Conservation (phyloP, 2,888 invertebrate genomes). For the Oegoconia quadripuncta region DNA sequence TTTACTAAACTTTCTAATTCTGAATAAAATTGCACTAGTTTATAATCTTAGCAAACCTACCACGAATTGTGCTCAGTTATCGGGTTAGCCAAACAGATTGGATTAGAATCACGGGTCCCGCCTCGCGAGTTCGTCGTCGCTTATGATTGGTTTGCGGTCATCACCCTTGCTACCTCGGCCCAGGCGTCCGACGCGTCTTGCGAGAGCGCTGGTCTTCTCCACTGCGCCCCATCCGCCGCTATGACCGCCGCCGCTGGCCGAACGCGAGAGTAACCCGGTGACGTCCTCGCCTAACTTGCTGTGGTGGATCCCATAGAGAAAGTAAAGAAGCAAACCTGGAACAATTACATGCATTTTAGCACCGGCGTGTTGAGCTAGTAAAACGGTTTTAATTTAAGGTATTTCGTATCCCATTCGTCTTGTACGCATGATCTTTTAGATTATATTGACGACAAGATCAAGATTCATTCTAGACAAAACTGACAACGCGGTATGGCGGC, state of each 20-base stretch:
- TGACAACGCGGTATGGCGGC: too few species aligned
- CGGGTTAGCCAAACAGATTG: not conserved
- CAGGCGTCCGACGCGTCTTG: constrained; percentile 59
- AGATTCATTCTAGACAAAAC: too few species aligned
- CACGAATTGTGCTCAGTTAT: not conserved
- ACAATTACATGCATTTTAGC: too few species aligned
- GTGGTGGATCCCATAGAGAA: constrained; percentile 91
- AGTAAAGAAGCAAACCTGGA: constrained; percentile 89
- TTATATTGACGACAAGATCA: too few species aligned
- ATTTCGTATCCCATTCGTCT: too few species aligned
- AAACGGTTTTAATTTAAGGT: too few species aligned
- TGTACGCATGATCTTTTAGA: too few species aligned
- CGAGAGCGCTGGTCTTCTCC: constrained; percentile 63
- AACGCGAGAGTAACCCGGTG: constrained; percentile 60
- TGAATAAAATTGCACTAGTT: too few species aligned
- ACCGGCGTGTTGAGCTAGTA: too few species aligned
- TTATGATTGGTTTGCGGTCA: constrained; percentile 68
- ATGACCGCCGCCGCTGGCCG: constrained; percentile 56
- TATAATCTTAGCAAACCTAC: not conserved
- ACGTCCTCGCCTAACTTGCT: constrained; percentile 87
- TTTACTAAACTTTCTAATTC: not conserved
- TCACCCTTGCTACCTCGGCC: constrained; percentile 59
- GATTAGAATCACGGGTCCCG: constrained; percentile 61
- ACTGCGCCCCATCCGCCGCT: constrained; percentile 69
- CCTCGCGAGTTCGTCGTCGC: constrained; percentile 64